Evolutionary conservation across 2,113 vertebrate species (phyloP).

Genomic region (Sinocyclocheilus maitianheensis): DNA sequence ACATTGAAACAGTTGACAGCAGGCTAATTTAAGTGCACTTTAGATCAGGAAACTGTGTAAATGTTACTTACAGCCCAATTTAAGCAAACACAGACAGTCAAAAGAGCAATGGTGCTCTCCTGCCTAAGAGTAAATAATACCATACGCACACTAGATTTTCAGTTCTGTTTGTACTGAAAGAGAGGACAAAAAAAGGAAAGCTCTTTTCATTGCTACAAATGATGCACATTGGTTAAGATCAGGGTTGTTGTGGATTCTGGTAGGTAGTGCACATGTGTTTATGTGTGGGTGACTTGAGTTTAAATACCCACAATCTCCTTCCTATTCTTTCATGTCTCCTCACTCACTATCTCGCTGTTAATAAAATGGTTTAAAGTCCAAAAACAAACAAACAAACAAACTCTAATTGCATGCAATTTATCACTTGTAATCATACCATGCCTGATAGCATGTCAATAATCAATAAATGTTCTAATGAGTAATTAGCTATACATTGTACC

Average conservation of each 20-base stretch:
- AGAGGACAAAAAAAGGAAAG: background rate
- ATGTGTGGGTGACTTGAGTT: background rate
- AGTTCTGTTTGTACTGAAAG: background rate
- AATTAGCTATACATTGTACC: background rate
- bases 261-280: background rate
- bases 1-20: background rate
- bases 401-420: background rate
- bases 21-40: constrained; percentile 29
- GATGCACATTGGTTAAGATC: background rate
- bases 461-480: background rate
- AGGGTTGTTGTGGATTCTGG: background rate
- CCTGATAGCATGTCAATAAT: background rate
- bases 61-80: background rate
- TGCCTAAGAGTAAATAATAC: constrained; percentile 6
- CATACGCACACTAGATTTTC: background rate
- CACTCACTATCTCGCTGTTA: background rate
- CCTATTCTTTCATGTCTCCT: background rate
- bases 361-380: constrained; percentile 18
- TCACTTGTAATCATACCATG: background rate
- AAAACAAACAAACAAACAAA: background rate
- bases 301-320: constrained; percentile 7
- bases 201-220: background rate
- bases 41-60: constrained; percentile 34
- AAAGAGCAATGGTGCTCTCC: background rate
- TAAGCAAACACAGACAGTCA: background rate